Base-by-base conservation (phyloP, 2,113 vertebrate species). In the Hemibagrus wyckioides region DNA sequence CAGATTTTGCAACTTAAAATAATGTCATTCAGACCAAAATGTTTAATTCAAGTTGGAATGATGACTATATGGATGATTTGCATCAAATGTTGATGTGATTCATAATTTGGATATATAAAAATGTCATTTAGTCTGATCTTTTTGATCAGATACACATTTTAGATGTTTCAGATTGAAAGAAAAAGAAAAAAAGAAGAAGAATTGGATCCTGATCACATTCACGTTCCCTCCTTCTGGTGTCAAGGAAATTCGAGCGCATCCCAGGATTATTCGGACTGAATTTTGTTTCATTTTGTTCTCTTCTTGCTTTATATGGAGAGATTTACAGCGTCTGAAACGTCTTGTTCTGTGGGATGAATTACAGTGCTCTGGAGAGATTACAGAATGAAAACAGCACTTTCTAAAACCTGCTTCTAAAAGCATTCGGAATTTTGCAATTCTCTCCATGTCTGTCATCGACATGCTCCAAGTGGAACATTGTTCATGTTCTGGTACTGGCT, bases 311-410 rank as follows among this genome's bases (percentile, higher is more conserved):
- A 91, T 89, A 73, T 83, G 81, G 85, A 86, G 82, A 83, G 28
- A 79, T 75, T 89, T 75, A 84, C 73, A 77, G 79, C 61, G 77
- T 86, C 36, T 3, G 14, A 89, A 84, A 88, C 90, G 90, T 92
- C 90, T 89, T 39, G 44, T 91, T 91, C 94, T 92, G 90, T n/a
- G 54, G 92, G 91, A 87, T 89, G 81, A 93, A 90, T 89, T 88
- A 91, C 91, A 91, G 88, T 86, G 90, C 91, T 93, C 93, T 91
- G 88, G 19, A 88, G 92, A 90, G 92, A 89, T 82, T 71, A 41
- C 89, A 82, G 9, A 77, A 30, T 28, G n/a, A 77, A 77, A 77
- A 77, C 48, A 77, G 28, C 11, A 7, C 75, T 86, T 88, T 77
- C 85, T 85, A 65, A 86, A 88, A 88, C 39, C 23, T 52, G n/a